Evolutionary conservation across 1,140 invertebrate species (phyloP), one percentile per base, ranked within the genome.

Genomic region (Heterodera schachtii): DNA sequence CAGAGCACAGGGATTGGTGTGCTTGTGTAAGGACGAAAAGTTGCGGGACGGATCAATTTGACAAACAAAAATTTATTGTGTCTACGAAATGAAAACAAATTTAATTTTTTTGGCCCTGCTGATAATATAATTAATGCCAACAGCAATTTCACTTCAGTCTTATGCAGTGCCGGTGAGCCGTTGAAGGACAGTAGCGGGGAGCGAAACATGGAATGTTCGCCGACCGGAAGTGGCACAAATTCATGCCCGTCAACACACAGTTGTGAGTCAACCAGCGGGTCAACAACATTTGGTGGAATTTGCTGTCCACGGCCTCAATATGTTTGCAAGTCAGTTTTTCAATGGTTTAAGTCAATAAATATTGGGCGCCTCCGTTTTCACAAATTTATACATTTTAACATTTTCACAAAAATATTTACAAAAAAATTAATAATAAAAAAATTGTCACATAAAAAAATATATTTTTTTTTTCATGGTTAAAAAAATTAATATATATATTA

Each of bases 141-240:
- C 52, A 74, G 8, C 11, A 13, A 5, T 49, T 46, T n/a, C 5
- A 57, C 80, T 85, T 78, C 52, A 90, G 88, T 89, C 71, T 82
- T 89, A 13, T 89, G 88, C 73, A 82, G 82, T 66, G 88, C 88
- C n/a, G 88, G 88, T 52, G 89, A 90, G 69, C 88, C 88, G 13
- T 81, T 89, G 44, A 89, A 89, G 73, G 88, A 89, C 76, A 85
- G 81, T 6, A 89, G 87, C 44, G 88, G 88, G 5, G 88, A 89
- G 77, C 76, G 88, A 8, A 89, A 89, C 79, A 89, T 89, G 88
- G 88, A 89, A 77, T 89, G 88, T 73, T 89, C 87, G 8, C 87
- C 87, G 6, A 90, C 89, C 43, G 88, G 89, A 5, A 86, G 80
- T 64, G 89, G 88, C 9, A 78, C 87, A 64, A 89, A 89, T 71